A percentile compares a stretch with the other conserved stretches of the same genome.
These are phyloP conservation scores for Malurus splendens DNA, from an alignment of 2,797 vertebrate genomes.

Conservation along the genomic window DNA sequence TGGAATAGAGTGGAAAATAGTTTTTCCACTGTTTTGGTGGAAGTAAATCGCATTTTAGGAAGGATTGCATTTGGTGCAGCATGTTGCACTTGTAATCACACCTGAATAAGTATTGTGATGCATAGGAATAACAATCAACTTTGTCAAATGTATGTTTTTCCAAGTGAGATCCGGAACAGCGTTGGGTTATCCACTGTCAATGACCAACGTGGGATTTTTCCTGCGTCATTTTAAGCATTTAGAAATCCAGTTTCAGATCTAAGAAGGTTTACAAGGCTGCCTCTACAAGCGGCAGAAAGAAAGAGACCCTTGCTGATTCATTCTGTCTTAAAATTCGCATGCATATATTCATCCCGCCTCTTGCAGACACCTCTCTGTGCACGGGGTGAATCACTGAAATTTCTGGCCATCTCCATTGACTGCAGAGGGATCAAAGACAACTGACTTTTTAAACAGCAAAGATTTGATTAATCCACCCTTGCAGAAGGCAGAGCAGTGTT, in stretches of 20 bases:
- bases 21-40: background rate
- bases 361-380: background rate
- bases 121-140: background rate
- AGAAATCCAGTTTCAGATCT: constrained; percentile 4
- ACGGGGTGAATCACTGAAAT: constrained; percentile 3
- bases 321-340: background rate
- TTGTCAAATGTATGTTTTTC: background rate
- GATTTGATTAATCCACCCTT: background rate
- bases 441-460: background rate
- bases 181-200: background rate
- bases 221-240: background rate
- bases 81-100: background rate
- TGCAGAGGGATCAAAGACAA: background rate
- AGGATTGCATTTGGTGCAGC: background rate
- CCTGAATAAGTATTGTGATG: background rate
- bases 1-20: background rate
- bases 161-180: background rate
- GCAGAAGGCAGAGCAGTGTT: background rate
- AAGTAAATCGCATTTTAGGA: background rate
- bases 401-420: background rate
- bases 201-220: background rate
- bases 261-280: background rate
- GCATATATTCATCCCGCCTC: background rate
- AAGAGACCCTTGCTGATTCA: constrained; percentile 9
- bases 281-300: background rate